Base-by-base conservation (phyloP, 2,888 invertebrate genomes). In the Quadriops clusia region DNA sequence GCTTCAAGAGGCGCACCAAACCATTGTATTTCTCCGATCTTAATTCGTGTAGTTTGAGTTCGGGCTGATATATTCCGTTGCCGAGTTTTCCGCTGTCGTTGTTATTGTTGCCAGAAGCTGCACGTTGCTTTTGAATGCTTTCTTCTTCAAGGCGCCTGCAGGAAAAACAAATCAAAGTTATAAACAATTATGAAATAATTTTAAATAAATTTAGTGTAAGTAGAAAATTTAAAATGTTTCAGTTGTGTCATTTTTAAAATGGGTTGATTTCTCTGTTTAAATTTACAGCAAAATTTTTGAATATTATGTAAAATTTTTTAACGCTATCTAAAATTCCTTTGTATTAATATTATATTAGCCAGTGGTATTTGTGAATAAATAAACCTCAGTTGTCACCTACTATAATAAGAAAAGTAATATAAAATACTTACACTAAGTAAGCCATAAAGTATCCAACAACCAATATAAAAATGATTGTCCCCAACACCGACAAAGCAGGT, bases 21-120 rank as follows among this genome's bases (percentile, higher is more conserved):
- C 91, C 93, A 54, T 93, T 90, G 57, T 93, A 97, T 35, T 93
- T 93, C 64, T 95, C 94, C 2, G 86, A 85, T 24, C 93, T 68
- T 31, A 98, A 65, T 57, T 97, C 95, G 56, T 95, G 93, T 29
- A 98, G 66, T 40, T 78, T 70, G 39, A 90, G 63, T 56, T 87
- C 85, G 0, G 83, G 74, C 23, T 59, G 60, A 41, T 60, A 59
- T n/a, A 20, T 45, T 1, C 43, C 33, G 17, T 40, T 37, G 5
- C 37, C 32, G 4, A 40, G 35, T 22, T 46, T 44, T 8, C 22
- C 33, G 24, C 49, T 50, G 31, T 55, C 53, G 27, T 59, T 57
- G 25, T 49, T 46, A 27, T 47, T 48, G 40, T 58, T 53, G 11
- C 55, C 56, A 53, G 66, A 53, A 47, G 67, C 60, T 54, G 70